Evolutionary conservation across 2,113 vertebrate species (phyloP).

Genomic region (Polypterus senegalus): DNA sequence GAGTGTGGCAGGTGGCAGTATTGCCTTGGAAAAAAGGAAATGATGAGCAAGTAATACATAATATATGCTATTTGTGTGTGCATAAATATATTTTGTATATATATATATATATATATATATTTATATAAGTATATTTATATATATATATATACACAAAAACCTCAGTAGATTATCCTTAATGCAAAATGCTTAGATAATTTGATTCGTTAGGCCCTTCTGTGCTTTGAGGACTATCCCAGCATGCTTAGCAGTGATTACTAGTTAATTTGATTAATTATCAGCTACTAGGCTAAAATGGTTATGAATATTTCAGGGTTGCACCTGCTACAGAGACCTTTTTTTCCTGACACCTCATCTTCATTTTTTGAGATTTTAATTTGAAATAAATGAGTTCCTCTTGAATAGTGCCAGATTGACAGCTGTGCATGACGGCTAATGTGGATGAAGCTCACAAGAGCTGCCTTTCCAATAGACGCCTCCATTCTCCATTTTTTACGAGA

Average conservation of each 20-base stretch:
- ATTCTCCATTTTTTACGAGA: no score
- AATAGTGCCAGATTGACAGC: no score
- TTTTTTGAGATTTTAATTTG: no score
- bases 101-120: not conserved
- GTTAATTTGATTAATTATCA: constrained; percentile 38
- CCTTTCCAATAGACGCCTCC: no score
- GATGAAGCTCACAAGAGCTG: no score
- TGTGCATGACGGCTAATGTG: no score
- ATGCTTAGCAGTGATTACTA: constrained; percentile 48
- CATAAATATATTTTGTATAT: constrained; percentile 3
- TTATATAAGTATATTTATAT: not conserved
- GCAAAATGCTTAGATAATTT: constrained; percentile 46
- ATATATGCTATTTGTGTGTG: not conserved
- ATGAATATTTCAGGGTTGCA: constrained; percentile 20
- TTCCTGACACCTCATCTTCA: not conserved
- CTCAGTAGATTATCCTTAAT: constrained; percentile 29
- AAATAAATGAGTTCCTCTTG: no score
- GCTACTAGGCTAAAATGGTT: constrained; percentile 21
- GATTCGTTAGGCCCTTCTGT: constrained; percentile 33
- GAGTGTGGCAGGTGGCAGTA: constrained; percentile 39
- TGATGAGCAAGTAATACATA: not conserved
- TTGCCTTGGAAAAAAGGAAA: constrained; percentile 15
- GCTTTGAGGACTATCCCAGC: constrained; percentile 39
- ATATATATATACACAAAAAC: not conserved
- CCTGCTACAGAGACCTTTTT: constrained; percentile 30